Conservation (phyloP, 1,140 invertebrate genomes). For the Polyergus mexicanus region DNA sequence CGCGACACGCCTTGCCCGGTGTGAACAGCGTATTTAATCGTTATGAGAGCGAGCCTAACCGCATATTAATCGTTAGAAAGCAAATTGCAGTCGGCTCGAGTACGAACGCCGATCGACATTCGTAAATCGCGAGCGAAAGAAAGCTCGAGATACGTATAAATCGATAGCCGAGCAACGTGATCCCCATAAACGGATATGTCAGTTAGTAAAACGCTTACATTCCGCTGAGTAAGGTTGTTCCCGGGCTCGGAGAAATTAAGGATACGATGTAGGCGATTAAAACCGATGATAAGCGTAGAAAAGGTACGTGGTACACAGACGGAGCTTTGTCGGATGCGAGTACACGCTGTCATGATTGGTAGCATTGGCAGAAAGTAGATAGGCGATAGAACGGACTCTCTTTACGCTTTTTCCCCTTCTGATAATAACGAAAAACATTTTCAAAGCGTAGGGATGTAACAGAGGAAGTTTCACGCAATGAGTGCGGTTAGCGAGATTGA, state of each 20-base stretch:
- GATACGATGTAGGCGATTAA: constrained; percentile 48
- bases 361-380: constrained; percentile 9
- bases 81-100: constrained; percentile 31
- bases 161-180: constrained; percentile 34
- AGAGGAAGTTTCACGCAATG: constrained; percentile 36
- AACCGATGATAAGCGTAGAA: constrained; percentile 41
- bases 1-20: constrained; percentile 45
- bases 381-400: neutral
- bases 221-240: constrained; percentile 55
- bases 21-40: constrained; percentile 65
- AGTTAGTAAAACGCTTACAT: constrained; percentile 50
- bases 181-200: constrained; percentile 52
- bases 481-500: constrained; percentile 68
- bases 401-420: constrained; percentile 1
- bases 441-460: neutral
- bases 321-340: neutral
- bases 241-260: constrained; percentile 49
- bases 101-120: constrained; percentile 22
- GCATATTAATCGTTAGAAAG: constrained; percentile 79
- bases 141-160: constrained; percentile 33
- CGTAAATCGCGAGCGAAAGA: constrained; percentile 6
- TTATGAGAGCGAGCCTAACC: constrained; percentile 27
- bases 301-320: constrained; percentile 26
- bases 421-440: constrained; percentile 35
- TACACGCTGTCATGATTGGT: constrained; percentile 29